Percentiles rank a stretch among this genome's conserved stretches.
Conservation (phyloP, 2,797 vertebrate genomes). For the Ceyx erithaca region DNA sequence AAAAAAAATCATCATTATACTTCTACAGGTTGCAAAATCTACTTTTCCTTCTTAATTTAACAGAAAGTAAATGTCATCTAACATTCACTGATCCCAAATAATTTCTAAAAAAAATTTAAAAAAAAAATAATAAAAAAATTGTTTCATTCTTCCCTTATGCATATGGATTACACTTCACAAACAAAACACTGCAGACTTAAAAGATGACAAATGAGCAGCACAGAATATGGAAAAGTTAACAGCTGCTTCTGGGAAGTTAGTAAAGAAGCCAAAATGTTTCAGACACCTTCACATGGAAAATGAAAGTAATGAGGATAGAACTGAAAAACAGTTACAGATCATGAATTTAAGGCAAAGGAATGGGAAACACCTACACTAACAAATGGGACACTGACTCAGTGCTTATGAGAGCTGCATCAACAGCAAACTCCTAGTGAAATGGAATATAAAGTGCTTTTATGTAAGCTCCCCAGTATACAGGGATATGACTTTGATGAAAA, state of each 20-base stretch:
- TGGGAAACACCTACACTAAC: conserved; percentile 33
- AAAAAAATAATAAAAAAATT: no score
- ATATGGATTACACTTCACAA: neutral
- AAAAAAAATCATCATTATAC: neutral
- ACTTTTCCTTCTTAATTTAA: neutral
- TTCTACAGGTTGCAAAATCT: neutral
- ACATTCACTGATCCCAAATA: neutral
- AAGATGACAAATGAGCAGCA: neutral
- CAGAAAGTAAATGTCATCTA: neutral
- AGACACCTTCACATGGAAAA: conserved; percentile 15
- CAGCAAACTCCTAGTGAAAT: neutral
- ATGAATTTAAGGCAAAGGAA: neutral
- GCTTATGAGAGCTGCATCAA: neutral
- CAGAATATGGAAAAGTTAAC: neutral
- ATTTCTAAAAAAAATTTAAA: neutral
- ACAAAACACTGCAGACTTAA: neutral
- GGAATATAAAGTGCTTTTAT: neutral
- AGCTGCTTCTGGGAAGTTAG: neutral
- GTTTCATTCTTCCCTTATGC: neutral
- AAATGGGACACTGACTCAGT: neutral
- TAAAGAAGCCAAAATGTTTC: conserved; percentile 2
- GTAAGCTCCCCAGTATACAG: neutral
- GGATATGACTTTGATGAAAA: neutral
- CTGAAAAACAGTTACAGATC: neutral
- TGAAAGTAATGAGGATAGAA: neutral